phyloP scores from a whole-genome alignment of 2,797 vertebrate species.

The Anguilla megastoma region DNA sequence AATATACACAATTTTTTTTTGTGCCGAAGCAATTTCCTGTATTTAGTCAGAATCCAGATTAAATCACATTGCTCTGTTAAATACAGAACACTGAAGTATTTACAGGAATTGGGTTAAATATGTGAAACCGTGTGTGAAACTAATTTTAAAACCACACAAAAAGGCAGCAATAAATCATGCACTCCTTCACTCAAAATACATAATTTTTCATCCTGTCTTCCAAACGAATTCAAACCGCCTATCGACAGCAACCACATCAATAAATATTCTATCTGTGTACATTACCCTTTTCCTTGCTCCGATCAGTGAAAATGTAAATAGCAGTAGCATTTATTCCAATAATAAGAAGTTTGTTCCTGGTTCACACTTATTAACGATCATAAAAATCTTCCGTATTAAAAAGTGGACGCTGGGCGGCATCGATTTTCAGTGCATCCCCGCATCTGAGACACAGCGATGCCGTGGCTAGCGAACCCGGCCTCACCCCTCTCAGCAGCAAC shows the following conservation, averaged over 20 bases:
- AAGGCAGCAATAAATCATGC: background rate
- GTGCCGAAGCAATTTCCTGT: background rate
- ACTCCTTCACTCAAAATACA: slow-evolving; percentile 2
- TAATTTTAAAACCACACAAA: background rate
- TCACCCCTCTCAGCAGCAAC: slow-evolving; percentile 32
- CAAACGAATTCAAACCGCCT: background rate
- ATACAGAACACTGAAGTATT: background rate
- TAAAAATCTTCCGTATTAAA: background rate
- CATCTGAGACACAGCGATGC: slow-evolving; percentile 8
- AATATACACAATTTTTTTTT: background rate
- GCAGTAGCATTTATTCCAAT: background rate
- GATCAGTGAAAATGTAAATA: background rate
- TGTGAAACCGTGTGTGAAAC: background rate
- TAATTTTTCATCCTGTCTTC: slow-evolving; percentile 17
- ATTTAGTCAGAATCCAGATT: background rate
- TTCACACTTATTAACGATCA: background rate
- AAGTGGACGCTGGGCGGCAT: background rate
- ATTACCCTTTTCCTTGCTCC: background rate
- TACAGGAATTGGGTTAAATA: background rate
- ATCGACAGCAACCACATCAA: background rate
- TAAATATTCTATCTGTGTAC: background rate
- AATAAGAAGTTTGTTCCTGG: background rate
- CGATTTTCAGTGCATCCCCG: background rate
- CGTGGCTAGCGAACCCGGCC: slow-evolving; percentile 3
- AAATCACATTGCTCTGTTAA: background rate